Evolutionary conservation across 2,113 vertebrate genomes (phyloP), one percentile per base, ranked within the genome.

Genomic region (Gymnarchus niloticus): DNA sequence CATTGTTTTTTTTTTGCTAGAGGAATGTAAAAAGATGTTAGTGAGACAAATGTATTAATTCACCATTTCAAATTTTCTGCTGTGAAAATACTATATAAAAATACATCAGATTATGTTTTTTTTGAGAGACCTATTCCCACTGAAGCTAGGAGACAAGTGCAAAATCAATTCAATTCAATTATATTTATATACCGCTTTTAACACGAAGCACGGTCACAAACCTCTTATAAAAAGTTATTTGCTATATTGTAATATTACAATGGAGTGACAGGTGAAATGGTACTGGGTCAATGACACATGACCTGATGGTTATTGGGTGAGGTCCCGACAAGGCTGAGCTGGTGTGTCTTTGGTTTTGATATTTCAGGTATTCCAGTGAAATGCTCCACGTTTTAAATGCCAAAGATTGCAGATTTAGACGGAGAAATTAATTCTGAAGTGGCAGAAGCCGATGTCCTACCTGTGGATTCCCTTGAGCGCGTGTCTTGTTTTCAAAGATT

Each of bases 401-500:
- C 23, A 23, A 12, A 48, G 41, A 78, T 37, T 3, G 8, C 6
- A 23, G 44, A 3, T 46, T 48, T 46, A n/a, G 5, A 33, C 1
- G 3, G 2, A n/a, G n/a, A 61, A 4, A 1, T 46, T 37, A 48
- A 23, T 21, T 78, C 6, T 19, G 41, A 37, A 23, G 19, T n/a
- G 76, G 9, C 41, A 37, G 76, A 78, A 21, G 37, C 80, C 51
- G 28, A 56, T 19, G 25, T 65, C 57, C 6, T 17, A 59, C 54
- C 82, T 83, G 52, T 33, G 28, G 54, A 5, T 37, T 33, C 28
- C n/a, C 56, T 44, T 56, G 48, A 78, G 59, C 9, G 0, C 10
- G 10, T 8, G 44, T 59, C 41, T 69, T 83, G 56, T 56, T 89
- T 82, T 83, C 37, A 51, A 48, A 65, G 61, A 83, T 77, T 23